phyloP scores from a whole-genome alignment of 2,888 invertebrate genomes.

The Euclidia mi region DNA sequence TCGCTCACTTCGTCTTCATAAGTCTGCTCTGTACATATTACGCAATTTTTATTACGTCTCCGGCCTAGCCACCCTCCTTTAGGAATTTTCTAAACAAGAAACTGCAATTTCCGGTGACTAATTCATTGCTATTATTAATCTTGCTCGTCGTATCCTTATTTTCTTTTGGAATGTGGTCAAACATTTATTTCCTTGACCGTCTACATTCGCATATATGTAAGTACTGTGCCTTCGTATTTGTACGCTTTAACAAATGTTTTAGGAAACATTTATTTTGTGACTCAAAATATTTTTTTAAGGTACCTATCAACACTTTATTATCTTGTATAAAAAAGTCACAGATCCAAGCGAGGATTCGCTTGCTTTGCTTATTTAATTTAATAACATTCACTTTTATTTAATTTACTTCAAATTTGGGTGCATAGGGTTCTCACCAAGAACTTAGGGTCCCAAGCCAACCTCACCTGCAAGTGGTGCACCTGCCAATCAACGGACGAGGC shows the following conservation, averaged over 20 bases:
- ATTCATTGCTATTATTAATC: slow-evolving; percentile 81
- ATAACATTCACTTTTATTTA: too few species aligned
- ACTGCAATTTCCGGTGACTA: slow-evolving; percentile 82
- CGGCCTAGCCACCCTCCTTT: slow-evolving; percentile 56
- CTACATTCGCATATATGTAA: slow-evolving; percentile 15
- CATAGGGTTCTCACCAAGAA: too few species aligned
- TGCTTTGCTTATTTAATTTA: too few species aligned
- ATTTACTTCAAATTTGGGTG: too few species aligned
- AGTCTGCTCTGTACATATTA: slow-evolving; percentile 68
- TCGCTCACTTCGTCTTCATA: slow-evolving; percentile 74
- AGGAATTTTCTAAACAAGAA: slow-evolving; percentile 81
- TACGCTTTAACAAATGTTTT: neutral
- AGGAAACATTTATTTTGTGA: neutral
- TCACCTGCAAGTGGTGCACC: too few species aligned
- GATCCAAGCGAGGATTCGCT: too few species aligned
- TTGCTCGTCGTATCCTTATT: slow-evolving; percentile 72
- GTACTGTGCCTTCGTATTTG: neutral
- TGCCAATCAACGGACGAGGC: too few species aligned
- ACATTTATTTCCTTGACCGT: slow-evolving; percentile 30
- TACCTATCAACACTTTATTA: too few species aligned
- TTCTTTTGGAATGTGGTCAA: slow-evolving; percentile 60
- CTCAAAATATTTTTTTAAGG: too few species aligned
- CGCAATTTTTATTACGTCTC: slow-evolving; percentile 75
- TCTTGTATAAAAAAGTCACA: too few species aligned
- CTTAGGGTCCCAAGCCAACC: too few species aligned